Conservation (phyloP, 1,140 invertebrate genomes). For the Drosophila takahashii region DNA sequence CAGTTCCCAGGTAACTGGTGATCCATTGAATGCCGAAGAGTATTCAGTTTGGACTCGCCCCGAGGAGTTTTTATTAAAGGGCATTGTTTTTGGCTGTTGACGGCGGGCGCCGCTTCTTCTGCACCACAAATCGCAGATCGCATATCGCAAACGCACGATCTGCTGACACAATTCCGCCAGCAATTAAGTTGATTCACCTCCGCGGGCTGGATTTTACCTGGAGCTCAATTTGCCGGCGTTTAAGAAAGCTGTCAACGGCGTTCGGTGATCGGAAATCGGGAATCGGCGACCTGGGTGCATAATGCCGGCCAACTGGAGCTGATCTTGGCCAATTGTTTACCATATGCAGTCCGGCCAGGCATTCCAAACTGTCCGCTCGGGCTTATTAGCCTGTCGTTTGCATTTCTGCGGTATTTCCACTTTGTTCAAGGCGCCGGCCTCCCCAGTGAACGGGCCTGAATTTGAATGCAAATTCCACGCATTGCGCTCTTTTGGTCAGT, state of each 20-base stretch:
- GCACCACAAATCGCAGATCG: slow-evolving; percentile 34
- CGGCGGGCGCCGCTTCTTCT: slow-evolving; percentile 10
- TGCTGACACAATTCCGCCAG: slow-evolving; percentile 78
- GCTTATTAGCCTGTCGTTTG: slow-evolving; percentile 84
- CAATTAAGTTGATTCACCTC: slow-evolving; percentile 73
- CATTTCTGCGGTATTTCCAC: slow-evolving; percentile 72
- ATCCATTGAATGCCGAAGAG: slow-evolving; percentile 2
- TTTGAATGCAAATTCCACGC: slow-evolving; percentile 78
- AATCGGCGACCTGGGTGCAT: slow-evolving; percentile 52
- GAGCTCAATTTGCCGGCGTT: slow-evolving; percentile 54
- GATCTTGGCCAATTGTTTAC: slow-evolving; percentile 69
- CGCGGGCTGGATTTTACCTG: slow-evolving; percentile 8
- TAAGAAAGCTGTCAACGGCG: slow-evolving; percentile 76
- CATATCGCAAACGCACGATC: slow-evolving; percentile 69
- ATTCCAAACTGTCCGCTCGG: slow-evolving; percentile 72
- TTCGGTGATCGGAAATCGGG: neutral
- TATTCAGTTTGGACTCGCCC: neutral
- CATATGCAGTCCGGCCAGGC: slow-evolving; percentile 69
- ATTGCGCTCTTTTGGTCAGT: slow-evolving; percentile 70
- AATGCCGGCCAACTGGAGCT: slow-evolving; percentile 52
- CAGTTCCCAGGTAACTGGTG: slow-evolving; percentile 2
- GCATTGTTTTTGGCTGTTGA: slow-evolving; percentile 54
- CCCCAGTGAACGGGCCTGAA: slow-evolving; percentile 27
- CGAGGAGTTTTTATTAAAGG: slow-evolving; percentile 13
- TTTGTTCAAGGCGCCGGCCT: slow-evolving; percentile 42